Base-by-base conservation (phyloP, 2,888 invertebrate species). In the Microctonus hyperodae region DNA sequence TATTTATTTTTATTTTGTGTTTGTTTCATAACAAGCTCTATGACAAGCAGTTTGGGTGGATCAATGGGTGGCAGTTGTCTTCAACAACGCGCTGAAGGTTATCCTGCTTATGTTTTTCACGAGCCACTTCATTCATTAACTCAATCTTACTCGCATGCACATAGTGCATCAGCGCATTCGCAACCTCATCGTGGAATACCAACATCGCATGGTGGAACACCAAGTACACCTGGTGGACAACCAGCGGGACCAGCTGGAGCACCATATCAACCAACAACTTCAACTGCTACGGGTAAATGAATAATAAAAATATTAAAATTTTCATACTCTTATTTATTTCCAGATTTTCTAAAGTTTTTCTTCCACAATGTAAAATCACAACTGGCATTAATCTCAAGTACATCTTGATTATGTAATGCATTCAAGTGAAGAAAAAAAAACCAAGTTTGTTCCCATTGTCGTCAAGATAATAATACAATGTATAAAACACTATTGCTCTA, bases 51-150 rank as follows among this genome's bases (percentile, higher is more conserved):
- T 74, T 83, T 92, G 81, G 91, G 91, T 74, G 85, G 85, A 69
- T 93, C 93, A 75, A 89, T 92, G 87, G 89, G 90, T 76, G 91
- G 91, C 77, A 94, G 91, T 84, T 95, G 92, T 84, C 90, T 92
- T 76, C 95, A 93, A 84, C 94, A 94, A 85, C 88, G 93, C 67
- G 91, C 93, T 81, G 85, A 88, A 74, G 92, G 91, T 64, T 95
- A 95, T 85, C 94, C 94, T 63, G 83, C 83, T 40, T 95, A 95
- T 87, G 95, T 95, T 92, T 95, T 95, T 85, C 92, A 93, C 77
- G 95, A 96, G 86, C 94, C 95, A 69, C 88, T 95, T 67, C 89
- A 90, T 81, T 90, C 91, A 65, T 85, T 92, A 70, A 89, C 91
- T 77, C 90, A 90, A 71, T 88, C 90, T 74, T 91, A 91, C 84